A percentile compares a stretch with the other conserved stretches of the same genome.
Evolutionary conservation across 2,797 vertebrate species (phyloP).

Genomic region (Neosilurus mollespiculum): DNA sequence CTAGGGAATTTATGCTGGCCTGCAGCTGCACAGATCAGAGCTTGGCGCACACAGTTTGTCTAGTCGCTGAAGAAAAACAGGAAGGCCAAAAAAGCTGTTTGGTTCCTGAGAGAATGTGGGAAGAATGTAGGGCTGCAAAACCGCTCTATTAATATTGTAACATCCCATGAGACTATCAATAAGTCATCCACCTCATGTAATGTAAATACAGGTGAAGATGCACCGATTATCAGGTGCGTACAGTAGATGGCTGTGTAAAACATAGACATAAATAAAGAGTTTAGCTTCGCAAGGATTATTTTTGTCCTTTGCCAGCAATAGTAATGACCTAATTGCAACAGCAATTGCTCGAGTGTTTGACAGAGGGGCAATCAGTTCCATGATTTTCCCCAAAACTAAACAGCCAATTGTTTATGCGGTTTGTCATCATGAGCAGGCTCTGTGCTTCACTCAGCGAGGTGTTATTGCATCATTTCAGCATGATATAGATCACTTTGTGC

Average conservation of each 20-base stretch:
- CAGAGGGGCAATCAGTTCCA: slow-evolving; percentile 57
- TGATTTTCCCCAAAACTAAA: slow-evolving; percentile 56
- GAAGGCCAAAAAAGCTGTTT: slow-evolving; percentile 55
- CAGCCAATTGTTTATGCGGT: slow-evolving; percentile 64
- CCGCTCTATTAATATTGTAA: slow-evolving; percentile 51
- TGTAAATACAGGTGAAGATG: slow-evolving; percentile 44
- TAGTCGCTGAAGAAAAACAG: slow-evolving; percentile 61
- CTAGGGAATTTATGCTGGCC: slow-evolving; percentile 56
- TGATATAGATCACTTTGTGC: slow-evolving; percentile 70
- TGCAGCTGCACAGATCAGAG: slow-evolving; percentile 60
- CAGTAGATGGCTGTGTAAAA: no score
- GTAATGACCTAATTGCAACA: slow-evolving; percentile 52
- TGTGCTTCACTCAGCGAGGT: slow-evolving; percentile 69
- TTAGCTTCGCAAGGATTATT: slow-evolving; percentile 26
- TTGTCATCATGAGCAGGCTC: slow-evolving; percentile 66
- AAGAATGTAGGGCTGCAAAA: slow-evolving; percentile 49
- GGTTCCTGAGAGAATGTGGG: slow-evolving; percentile 54
- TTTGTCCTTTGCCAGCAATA: slow-evolving; percentile 50
- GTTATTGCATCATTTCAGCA: slow-evolving; percentile 74
- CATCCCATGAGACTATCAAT: background rate
- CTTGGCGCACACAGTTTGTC: slow-evolving; percentile 59
- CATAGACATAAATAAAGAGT: background rate
- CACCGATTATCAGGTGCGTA: slow-evolving; percentile 30
- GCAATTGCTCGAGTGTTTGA: slow-evolving; percentile 60
- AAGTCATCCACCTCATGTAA: background rate